phyloP scores from a whole-genome alignment of 2,888 invertebrate genomes.

The Formica aserva region DNA sequence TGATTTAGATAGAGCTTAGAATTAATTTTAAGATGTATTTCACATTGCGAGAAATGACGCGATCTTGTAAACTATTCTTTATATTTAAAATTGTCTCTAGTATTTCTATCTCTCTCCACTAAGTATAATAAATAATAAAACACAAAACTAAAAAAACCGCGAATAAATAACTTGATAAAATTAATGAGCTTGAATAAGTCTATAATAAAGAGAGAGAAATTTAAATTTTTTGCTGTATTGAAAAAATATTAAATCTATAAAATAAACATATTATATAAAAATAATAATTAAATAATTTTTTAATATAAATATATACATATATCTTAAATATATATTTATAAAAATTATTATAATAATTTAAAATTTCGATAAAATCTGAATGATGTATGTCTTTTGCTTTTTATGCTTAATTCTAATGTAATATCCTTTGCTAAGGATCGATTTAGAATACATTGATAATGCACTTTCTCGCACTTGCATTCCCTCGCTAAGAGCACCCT shows the following conservation, averaged over 20 bases:
- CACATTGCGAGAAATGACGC: background rate
- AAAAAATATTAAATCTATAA: background rate
- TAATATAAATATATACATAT: background rate
- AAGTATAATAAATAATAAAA: background rate
- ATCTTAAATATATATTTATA: background rate
- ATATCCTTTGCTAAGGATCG: background rate
- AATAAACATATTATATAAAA: background rate
- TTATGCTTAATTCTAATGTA: background rate
- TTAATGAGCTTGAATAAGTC: background rate
- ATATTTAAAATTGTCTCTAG: background rate
- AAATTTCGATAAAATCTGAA: background rate
- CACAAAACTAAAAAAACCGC: background rate
- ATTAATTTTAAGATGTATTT: background rate
- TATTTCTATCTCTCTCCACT: background rate
- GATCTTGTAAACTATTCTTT: background rate
- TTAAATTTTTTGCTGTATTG: background rate
- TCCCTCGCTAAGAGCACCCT: conserved; percentile 25
- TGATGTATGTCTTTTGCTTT: background rate
- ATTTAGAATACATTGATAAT: background rate
- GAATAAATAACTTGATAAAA: background rate
- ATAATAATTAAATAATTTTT: conserved; percentile 7
- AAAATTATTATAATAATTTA: background rate
- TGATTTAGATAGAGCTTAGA: background rate
- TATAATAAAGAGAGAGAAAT: background rate
- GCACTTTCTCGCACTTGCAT: background rate